These are phyloP conservation scores for Labia minor DNA, from an alignment of 2,888 invertebrate genomes.

Conservation along the genomic window DNA sequence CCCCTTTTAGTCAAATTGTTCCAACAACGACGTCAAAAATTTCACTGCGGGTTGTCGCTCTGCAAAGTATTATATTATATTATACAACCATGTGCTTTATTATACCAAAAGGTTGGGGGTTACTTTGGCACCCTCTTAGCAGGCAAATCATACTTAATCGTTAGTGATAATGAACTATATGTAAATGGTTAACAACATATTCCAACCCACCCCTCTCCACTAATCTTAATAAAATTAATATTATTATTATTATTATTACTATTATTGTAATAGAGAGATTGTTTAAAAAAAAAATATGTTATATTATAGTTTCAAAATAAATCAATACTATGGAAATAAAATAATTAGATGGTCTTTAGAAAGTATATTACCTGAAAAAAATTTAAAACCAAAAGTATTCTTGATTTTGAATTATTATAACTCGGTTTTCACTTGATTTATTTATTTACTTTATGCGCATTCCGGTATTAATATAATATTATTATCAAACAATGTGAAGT, in stretches of 20 bases:
- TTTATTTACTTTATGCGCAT: no score
- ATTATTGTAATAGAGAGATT: no score
- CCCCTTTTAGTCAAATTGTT: slow-evolving; percentile 13
- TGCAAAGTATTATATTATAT: slow-evolving; percentile 1
- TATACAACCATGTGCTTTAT: slow-evolving; percentile 4
- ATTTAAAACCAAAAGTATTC: no score
- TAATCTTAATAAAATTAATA: background rate
- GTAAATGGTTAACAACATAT: slow-evolving; percentile 2
- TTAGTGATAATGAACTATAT: slow-evolving; percentile 5
- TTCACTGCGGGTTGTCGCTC: slow-evolving; percentile 7
- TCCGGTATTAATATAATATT: no score
- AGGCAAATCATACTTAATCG: slow-evolving; percentile 7
- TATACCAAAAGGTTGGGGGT: background rate
- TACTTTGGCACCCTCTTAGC: background rate
- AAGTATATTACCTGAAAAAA: no score
- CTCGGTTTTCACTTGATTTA: no score
- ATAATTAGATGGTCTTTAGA: no score
- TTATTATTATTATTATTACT: background rate
- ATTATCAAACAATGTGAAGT: no score
- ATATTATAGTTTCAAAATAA: no score
- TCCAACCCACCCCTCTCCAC: background rate
- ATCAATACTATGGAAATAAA: no score
- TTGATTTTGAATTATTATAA: no score
- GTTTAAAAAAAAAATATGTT: no score
- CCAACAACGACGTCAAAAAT: slow-evolving; percentile 5